phyloP scores from a whole-genome alignment of 2,113 vertebrate genomes.

The Equus quagga region DNA sequence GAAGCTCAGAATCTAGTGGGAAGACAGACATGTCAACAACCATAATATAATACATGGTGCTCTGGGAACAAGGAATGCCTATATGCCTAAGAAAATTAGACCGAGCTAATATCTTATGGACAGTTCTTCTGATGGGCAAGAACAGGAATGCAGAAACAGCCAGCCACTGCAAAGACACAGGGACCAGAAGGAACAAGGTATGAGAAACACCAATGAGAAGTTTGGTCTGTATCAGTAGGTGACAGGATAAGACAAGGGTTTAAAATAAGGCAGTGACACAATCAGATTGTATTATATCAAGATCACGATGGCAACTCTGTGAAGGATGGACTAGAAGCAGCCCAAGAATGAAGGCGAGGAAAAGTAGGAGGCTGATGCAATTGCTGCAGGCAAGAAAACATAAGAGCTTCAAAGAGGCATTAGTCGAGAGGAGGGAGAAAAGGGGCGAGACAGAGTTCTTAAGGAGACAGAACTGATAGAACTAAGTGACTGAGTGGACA shows the following conservation, averaged over 20 bases:
- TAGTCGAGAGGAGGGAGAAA: not conserved
- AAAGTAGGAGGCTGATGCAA: not conserved
- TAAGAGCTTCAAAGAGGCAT: not conserved
- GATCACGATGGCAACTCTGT: not conserved
- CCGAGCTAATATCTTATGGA: not conserved
- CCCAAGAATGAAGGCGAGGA: not conserved
- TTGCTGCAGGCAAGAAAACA: not conserved
- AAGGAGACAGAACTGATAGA: not conserved
- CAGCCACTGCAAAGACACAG: not conserved
- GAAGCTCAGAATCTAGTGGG: constrained; percentile 52
- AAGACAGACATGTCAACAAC: constrained; percentile 61
- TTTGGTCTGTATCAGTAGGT: not conserved
- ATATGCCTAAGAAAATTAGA: constrained; percentile 50
- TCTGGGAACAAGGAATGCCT: constrained; percentile 53
- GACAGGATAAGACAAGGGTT: not conserved
- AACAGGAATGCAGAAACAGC: not conserved
- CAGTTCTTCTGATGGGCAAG: constrained; percentile 1
- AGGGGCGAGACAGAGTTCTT: not conserved
- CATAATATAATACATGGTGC: not conserved
- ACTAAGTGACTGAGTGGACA: not conserved
- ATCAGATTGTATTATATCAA: constrained; percentile 17
- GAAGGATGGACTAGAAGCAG: not conserved
- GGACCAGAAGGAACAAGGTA: not conserved
- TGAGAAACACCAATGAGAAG: not conserved
- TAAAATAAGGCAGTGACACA: constrained; percentile 11